A percentile compares a stretch with the other conserved stretches of the same genome.
Evolutionary conservation across 2,797 vertebrate species (phyloP).

Genomic region (Chloroceryle inda): DNA sequence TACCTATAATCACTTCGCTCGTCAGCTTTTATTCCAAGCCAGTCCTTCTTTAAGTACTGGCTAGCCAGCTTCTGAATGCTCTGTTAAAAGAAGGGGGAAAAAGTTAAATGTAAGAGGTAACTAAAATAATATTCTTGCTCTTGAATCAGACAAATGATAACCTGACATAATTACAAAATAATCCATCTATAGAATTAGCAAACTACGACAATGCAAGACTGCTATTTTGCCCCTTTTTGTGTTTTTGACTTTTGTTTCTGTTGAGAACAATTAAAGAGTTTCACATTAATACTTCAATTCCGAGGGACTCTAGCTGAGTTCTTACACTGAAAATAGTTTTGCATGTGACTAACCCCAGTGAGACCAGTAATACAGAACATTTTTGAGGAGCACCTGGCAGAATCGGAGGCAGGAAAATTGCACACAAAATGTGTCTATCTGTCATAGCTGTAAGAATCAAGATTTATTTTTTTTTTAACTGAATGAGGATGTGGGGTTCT

Average conservation of each 20-base stretch:
- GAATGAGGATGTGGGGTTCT: background rate
- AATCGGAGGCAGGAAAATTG: background rate
- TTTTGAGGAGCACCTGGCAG: background rate
- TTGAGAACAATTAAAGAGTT: background rate
- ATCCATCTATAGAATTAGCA: background rate
- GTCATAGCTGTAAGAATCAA: background rate
- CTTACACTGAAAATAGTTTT: background rate
- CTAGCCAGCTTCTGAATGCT: constrained; percentile 97
- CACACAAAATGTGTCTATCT: background rate
- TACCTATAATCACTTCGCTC: constrained; percentile 96
- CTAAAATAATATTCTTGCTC: background rate
- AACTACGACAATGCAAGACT: background rate
- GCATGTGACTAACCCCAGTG: background rate
- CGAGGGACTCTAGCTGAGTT: background rate
- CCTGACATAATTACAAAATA: background rate
- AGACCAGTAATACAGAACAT: background rate
- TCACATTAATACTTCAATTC: background rate
- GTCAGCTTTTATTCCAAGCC: constrained; percentile 93
- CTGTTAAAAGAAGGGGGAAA: constrained; percentile 74
- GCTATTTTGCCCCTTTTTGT: background rate
- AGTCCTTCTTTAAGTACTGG: constrained; percentile 97
- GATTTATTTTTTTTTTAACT: no score
- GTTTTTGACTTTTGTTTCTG: background rate
- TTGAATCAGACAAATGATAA: background rate
- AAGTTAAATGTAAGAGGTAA: background rate